Evolutionary conservation across 1,140 invertebrate genomes (phyloP).

Genomic region (Pseudobourletiella spinata): DNA sequence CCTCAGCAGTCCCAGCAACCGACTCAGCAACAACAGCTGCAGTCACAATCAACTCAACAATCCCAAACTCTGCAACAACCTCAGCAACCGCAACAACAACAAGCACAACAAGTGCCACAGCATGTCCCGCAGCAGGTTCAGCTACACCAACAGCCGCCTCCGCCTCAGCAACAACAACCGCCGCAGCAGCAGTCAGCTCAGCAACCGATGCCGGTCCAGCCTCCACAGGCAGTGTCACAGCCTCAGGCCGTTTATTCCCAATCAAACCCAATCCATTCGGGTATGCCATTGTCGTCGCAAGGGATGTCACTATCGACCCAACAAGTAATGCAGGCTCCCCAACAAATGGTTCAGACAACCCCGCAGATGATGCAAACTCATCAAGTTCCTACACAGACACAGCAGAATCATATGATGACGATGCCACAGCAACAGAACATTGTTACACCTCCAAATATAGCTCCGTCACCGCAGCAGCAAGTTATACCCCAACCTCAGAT

Average conservation of each 20-base stretch:
- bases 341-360: conserved; percentile 25
- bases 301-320: conserved; percentile 3
- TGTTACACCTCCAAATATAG: too few species aligned
- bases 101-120: conserved; percentile 10
- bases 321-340: conserved; percentile 10
- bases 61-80: conserved; percentile 23
- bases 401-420: conserved; percentile 12
- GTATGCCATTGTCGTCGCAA: conserved; percentile 12
- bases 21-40: conserved; percentile 13
- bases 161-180: conserved; percentile 24
- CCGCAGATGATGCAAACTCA: conserved; percentile 26
- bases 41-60: conserved; percentile 14
- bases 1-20: conserved; percentile 9
- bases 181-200: conserved; percentile 26
- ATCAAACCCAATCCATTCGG: not conserved
- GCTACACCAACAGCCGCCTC: conserved; percentile 3
- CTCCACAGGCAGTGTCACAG: not conserved
- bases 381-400: conserved; percentile 4
- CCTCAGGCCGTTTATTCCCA: not conserved
- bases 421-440: conserved; percentile 19
- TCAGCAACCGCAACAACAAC: conserved; percentile 30
- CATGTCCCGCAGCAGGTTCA: conserved; percentile 42
- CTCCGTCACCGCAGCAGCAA: too few species aligned
- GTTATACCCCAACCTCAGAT: too few species aligned
- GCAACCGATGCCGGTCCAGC: not conserved